Conservation (phyloP, 2,797 vertebrate genomes). For the Chelon auratus region DNA sequence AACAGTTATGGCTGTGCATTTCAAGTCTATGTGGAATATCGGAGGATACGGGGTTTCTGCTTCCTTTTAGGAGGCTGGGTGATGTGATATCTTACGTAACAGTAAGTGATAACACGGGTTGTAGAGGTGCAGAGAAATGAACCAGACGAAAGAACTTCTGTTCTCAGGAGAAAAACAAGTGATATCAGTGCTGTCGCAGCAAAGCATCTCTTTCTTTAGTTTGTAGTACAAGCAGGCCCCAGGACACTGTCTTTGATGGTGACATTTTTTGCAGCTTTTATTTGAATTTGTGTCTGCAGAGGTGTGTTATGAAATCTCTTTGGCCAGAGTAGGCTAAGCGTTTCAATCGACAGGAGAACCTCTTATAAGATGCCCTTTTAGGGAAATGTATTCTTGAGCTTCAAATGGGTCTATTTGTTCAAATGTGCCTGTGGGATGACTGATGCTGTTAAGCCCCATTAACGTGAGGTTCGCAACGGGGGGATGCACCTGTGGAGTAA, state of each 20-base stretch:
- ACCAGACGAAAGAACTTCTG: conserved; percentile 17
- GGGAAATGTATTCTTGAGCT: not conserved
- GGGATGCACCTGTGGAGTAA: too few relatives aligned
- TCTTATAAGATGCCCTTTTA: not conserved
- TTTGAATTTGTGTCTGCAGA: conserved; percentile 48
- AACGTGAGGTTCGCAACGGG: not conserved
- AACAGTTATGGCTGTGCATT: conserved; percentile 20
- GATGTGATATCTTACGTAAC: conserved; percentile 34
- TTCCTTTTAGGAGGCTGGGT: conserved; percentile 25
- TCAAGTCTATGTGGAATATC: conserved; percentile 1
- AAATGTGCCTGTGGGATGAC: not conserved
- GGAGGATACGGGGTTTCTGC: conserved; percentile 18
- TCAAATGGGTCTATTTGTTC: not conserved
- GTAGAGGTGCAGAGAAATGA: conserved; percentile 30
- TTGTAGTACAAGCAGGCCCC: conserved; percentile 56
- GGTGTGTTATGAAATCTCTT: conserved; percentile 38
- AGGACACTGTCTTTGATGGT: conserved; percentile 65
- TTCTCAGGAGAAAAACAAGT: conserved; percentile 29
- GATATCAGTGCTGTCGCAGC: conserved; percentile 28
- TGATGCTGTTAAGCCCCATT: not conserved
- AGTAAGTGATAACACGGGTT: conserved; percentile 15
- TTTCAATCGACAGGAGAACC: not conserved
- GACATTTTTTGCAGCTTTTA: conserved; percentile 51
- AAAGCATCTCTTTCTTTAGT: conserved; percentile 21
- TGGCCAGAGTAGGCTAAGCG: conserved; percentile 10